phyloP scores from a whole-genome alignment of 2,888 invertebrate species.

The Drosophila algonquin region DNA sequence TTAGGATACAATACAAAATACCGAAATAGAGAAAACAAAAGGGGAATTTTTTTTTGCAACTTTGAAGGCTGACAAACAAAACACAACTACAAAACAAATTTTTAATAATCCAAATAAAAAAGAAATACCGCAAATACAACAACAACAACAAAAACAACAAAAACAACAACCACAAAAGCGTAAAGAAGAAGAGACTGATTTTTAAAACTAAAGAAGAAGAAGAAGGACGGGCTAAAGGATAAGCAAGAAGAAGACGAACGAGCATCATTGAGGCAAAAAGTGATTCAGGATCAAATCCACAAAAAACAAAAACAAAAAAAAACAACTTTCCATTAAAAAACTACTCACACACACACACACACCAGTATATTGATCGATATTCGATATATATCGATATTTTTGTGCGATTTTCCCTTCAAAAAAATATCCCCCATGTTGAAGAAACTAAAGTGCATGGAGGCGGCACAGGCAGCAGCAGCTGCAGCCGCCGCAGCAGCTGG shows the following conservation, averaged over 20 bases:
- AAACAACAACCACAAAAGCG: conserved; percentile 65
- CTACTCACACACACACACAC: neutral
- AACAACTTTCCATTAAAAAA: conserved; percentile 35
- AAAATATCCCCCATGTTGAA: conserved; percentile 72
- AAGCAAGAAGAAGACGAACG: conserved; percentile 31
- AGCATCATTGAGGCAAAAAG: conserved; percentile 57
- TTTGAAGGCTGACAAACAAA: conserved; percentile 72
- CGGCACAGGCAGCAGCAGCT: conserved; percentile 51
- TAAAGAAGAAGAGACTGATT: conserved; percentile 81
- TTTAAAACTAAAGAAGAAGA: conserved; percentile 53
- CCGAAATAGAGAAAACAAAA: conserved; percentile 27
- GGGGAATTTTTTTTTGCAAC: conserved; percentile 70
- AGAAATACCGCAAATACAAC: conserved; percentile 25
- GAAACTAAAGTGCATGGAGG: conserved; percentile 82
- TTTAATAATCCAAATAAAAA: conserved; percentile 63
- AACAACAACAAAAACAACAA: conserved; percentile 31
- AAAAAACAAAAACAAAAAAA: conserved; percentile 43
- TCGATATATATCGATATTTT: conserved; percentile 37
- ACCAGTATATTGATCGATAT: conserved; percentile 12
- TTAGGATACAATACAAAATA: conserved; percentile 55
- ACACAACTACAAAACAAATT: conserved; percentile 24
- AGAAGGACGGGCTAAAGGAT: conserved; percentile 9
- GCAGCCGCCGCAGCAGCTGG: conserved; percentile 40
- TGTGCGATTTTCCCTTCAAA: conserved; percentile 37
- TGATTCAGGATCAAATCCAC: conserved; percentile 78